Base-by-base conservation (phyloP, 2,797 vertebrate species). In the Argentina silus region DNA sequence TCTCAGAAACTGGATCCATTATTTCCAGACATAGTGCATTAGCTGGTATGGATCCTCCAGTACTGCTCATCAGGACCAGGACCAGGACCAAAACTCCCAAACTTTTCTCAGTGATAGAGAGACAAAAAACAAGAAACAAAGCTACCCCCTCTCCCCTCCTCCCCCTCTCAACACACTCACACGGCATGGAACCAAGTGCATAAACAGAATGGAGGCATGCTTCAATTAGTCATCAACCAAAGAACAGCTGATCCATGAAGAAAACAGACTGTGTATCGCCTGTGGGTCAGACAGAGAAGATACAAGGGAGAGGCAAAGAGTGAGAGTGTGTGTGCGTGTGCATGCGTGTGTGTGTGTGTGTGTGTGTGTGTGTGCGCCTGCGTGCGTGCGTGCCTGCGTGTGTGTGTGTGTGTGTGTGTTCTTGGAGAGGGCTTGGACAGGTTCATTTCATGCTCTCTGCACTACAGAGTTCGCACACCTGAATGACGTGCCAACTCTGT, bases 161-260 rank as follows among this genome's bases (percentile, higher is more conserved):
- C 27, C 27, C 27, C 27, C 27, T 36, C 27, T 36, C 27, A 36
- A 21, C 27, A 63, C 27, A 63, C 51, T 23, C 12, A 57, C 11
- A 19, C 36, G 10, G 7, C 36, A 19, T 7, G 43, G n/a, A 19
- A 6, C 12, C 45, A 48, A 21, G 17, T 11, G 5, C 64, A 50
- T 17, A 36, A 51, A n/a, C 65, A 51, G 7, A 51, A 27, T n/a
- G 12, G 42, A 72, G 17, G 36, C 61, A 55, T 72, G 62, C 48
- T 53, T 55, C 50, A 73, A 57, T 66, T 56, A 57, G 50, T 47
- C 23, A 56, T 66, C 62, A 27, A 50, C 47, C 14, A 70, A 53
- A 55, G 36, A 19, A 15, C 69, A 53, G 69, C 68, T 43, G 64
- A 59, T 57, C 21, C 21, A 42, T 11, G 8, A 23, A 43, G 55